Conservation (phyloP, 1,140 invertebrate genomes). For the Sipha flava region DNA sequence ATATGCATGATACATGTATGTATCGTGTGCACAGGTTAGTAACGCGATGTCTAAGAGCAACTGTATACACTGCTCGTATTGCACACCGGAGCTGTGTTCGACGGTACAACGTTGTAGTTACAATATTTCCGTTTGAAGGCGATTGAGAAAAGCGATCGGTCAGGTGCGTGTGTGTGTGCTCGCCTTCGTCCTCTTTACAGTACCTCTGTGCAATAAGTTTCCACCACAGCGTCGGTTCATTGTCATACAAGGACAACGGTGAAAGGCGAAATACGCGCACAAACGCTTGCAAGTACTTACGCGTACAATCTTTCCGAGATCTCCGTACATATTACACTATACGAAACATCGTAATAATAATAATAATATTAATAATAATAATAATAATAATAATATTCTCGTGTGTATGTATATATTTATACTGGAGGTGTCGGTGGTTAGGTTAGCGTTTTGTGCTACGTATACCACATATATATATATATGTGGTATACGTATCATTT, state of each 20-base stretch:
- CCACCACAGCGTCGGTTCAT: not conserved
- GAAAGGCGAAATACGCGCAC: not conserved
- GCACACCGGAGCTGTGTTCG: not conserved
- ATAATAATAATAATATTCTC: not conserved
- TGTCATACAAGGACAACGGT: conserved; percentile 17
- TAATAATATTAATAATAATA: not conserved
- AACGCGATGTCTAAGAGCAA: not conserved
- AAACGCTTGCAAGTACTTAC: not conserved
- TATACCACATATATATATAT: no score
- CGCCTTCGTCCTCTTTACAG: not conserved
- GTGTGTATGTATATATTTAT: no score
- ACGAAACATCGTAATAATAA: not conserved
- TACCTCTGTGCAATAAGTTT: not conserved
- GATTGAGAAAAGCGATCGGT: conserved; percentile 9
- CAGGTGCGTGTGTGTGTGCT: not conserved
- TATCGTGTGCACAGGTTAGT: not conserved
- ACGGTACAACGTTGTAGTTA: not conserved
- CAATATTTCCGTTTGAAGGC: conserved; percentile 1
- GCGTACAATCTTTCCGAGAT: not conserved
- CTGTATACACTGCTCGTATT: not conserved
- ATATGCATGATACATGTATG: no score
- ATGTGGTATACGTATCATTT: no score
- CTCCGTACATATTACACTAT: no score
- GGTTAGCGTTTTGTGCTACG: not conserved
- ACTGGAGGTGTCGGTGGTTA: not conserved